Evolutionary conservation across 92 coral and sea anemone species (phyloP), one percentile per base, ranked within the genome.

Genomic region (Hydrozoanthus gracilis): DNA sequence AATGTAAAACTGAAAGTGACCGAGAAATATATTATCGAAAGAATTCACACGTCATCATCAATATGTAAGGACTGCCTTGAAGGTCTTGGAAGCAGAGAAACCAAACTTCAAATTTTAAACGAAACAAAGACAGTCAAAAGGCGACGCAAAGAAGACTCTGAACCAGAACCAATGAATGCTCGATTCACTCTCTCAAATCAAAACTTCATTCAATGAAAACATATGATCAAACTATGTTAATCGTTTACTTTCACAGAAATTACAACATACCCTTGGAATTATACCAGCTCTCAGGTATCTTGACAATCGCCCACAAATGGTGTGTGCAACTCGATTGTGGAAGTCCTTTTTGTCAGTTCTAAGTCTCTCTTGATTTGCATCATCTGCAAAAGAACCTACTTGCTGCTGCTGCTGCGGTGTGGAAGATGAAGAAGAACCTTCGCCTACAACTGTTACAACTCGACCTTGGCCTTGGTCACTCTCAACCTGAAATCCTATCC

Each of bases 281-380:
- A 16, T 86, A 60, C 87, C 89, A 35, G 87, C 51, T 18, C 83
- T 82, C 15, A 89, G 44, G 76, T 89, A 89, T 39, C 87, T 61
- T 13, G 92, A 89, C 14, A 92, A 77, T 49, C 82, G 72, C 5
- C 95, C 91, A 87, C 90, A 92, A 51, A 92, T 87, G 60, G 90
- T 88, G 67, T 92, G 92, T 80, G 79, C 88, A 51, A 92, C 88
- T 83, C 83, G 85, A 52, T 84, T 88, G n/a, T 70, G 73, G 20
- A 89, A 73, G 27, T 65, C 78, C 65, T 85, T 88, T n/a, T 78
- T 79, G 9, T 64, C 76, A 15, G 62, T 80, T 80, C 45, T 65
- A 4, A 62, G 27, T 44, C 72, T n/a, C 10, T 69, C 86, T 35
- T 44, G 73, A 74, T 64, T 47, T 58, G 56, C 68, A 15, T 82